These are phyloP conservation scores for Pogoniulus pusillus DNA, from an alignment of 2,797 vertebrate genomes.

Conservation along the genomic window DNA sequence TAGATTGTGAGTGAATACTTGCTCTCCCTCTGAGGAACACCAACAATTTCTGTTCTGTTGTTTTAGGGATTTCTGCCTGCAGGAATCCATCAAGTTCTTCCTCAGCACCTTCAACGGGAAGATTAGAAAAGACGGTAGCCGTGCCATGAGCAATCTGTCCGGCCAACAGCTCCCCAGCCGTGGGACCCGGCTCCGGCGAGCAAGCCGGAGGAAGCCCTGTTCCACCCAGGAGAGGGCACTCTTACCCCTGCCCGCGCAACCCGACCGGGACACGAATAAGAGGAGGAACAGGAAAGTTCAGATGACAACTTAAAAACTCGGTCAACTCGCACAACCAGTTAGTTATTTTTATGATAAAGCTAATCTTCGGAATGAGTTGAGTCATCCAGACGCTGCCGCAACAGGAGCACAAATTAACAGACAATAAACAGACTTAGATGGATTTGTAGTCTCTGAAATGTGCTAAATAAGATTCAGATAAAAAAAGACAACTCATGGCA, in stretches of 20 bases:
- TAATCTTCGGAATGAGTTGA: background rate
- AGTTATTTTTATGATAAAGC: slow-evolving; percentile 16
- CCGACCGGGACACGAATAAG: background rate
- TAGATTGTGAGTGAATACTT: background rate
- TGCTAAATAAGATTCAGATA: background rate
- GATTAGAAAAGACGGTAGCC: background rate
- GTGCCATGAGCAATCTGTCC: background rate
- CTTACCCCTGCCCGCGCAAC: background rate
- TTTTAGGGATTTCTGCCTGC: background rate
- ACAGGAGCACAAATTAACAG: background rate
- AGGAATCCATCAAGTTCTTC: background rate
- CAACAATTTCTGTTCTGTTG: background rate
- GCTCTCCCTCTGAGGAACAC: background rate
- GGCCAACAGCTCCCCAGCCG: background rate
- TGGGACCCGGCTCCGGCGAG: background rate
- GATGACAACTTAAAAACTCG: background rate
- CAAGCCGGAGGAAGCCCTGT: background rate
- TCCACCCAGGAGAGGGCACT: slow-evolving; percentile 62
- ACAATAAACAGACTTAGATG: background rate
- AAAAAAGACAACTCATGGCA: background rate
- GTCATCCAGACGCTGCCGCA: slow-evolving; percentile 16
- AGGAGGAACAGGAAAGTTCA: background rate
- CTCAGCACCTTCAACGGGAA: background rate
- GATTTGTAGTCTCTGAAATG: background rate
- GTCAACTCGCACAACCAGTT: slow-evolving; percentile 19